Percentiles rank a stretch among this genome's conserved stretches.
These are phyloP conservation scores for Neofelis nebulosa DNA, from an alignment of 2,113 vertebrate species.

Conservation along the genomic window DNA sequence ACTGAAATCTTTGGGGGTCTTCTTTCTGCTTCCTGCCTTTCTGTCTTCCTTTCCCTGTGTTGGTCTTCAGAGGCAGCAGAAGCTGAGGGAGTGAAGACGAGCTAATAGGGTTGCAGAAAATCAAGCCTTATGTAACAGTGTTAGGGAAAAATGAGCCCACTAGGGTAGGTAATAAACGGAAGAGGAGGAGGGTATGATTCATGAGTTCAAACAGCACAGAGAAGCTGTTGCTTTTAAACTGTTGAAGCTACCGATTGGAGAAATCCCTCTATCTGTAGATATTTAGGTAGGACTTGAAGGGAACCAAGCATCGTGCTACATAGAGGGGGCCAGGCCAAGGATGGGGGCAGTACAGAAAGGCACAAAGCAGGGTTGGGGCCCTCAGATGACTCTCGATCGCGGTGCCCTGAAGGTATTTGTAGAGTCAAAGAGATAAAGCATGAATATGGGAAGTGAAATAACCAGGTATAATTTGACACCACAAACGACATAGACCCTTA, in stretches of 20 bases:
- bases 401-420: not conserved
- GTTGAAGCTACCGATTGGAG: not conserved
- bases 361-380: not conserved
- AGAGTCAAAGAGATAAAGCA: not conserved
- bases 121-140: constrained; percentile 61
- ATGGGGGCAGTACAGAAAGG: not conserved
- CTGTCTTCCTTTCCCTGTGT: not conserved
- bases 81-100: constrained; percentile 9
- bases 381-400: not conserved
- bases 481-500: not conserved
- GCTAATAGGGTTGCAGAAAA: constrained; percentile 49
- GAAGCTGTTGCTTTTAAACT: not conserved
- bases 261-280: not conserved
- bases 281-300: not conserved
- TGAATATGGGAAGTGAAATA: not conserved
- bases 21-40: constrained; percentile 39
- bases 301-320: not conserved
- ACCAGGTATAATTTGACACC: not conserved
- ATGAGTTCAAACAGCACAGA: not conserved
- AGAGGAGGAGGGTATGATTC: constrained; percentile 8
- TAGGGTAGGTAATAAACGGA: constrained; percentile 27
- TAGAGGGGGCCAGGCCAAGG: not conserved
- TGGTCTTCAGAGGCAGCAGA: constrained; percentile 1
- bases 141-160: constrained; percentile 23
- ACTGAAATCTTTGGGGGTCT: not conserved